These are phyloP conservation scores for Phoxinus phoxinus DNA, from an alignment of 2,113 vertebrate genomes.

Conservation along the genomic window DNA sequence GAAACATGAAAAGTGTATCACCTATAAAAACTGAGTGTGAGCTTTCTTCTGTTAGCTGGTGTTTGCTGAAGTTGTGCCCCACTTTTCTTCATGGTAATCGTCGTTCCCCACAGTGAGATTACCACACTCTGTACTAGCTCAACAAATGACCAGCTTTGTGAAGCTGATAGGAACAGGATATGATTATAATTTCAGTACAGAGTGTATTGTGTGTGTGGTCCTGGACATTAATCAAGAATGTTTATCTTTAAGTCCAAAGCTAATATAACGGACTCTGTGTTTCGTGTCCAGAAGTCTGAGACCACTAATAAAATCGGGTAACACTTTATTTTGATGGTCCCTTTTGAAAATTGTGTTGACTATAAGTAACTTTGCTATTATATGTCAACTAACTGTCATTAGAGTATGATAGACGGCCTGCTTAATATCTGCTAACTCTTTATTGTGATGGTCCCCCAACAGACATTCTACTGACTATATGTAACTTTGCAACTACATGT, in stretches of 20 bases:
- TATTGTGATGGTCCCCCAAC: no score
- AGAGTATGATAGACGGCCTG: no score
- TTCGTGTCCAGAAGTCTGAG: background rate
- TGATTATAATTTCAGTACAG: slow-evolving; percentile 67
- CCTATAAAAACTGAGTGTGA: background rate
- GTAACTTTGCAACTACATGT: no score
- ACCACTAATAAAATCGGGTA: background rate
- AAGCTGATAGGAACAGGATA: slow-evolving; percentile 69
- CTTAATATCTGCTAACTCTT: no score
- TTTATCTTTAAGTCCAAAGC: slow-evolving; percentile 61
- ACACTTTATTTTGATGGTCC: no score
- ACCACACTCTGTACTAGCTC: slow-evolving; percentile 56
- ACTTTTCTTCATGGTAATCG: slow-evolving; percentile 65
- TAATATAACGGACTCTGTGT: background rate
- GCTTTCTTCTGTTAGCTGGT: slow-evolving; percentile 47
- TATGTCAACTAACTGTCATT: no score
- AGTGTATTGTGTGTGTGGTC: slow-evolving; percentile 68
- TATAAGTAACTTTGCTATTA: no score
- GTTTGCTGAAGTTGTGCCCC: slow-evolving; percentile 42
- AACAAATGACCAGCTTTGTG: slow-evolving; percentile 53
- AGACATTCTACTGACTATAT: no score
- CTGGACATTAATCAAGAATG: slow-evolving; percentile 68
- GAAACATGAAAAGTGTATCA: background rate
- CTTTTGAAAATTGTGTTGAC: no score
- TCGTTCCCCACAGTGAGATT: slow-evolving; percentile 59